phyloP scores from a whole-genome alignment of 2,113 vertebrate species.

The Nibea coibor region DNA sequence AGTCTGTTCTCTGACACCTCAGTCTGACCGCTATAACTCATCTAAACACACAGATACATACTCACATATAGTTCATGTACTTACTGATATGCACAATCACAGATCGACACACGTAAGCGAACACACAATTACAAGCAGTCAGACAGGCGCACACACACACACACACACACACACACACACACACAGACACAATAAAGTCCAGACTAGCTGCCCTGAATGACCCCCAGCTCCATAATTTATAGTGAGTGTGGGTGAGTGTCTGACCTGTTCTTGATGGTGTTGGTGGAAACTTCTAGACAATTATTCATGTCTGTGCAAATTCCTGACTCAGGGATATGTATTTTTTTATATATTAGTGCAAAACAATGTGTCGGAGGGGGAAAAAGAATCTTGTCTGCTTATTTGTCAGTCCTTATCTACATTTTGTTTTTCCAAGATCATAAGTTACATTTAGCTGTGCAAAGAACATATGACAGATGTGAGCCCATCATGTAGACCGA shows the following conservation, averaged over 20 bases:
- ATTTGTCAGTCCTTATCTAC: conserved; percentile 33
- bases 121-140: not conserved
- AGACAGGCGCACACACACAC: not conserved
- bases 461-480: not conserved
- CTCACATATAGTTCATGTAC: conserved; percentile 6
- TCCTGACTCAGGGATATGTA: conserved; percentile 48
- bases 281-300: conserved; percentile 57
- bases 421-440: conserved; percentile 17
- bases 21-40: conserved; percentile 59
- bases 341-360: conserved; percentile 27
- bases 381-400: not conserved
- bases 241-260: conserved; percentile 39
- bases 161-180: conserved; percentile 5
- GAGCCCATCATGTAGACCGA: not conserved
- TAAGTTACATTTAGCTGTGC: not conserved
- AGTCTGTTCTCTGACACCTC: conserved; percentile 69
- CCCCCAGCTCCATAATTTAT: conserved; percentile 60
- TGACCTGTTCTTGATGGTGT: conserved; percentile 63
- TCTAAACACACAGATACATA: conserved; percentile 23
- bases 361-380: conserved; percentile 9
- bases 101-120: not conserved
- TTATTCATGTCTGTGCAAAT: conserved; percentile 57
- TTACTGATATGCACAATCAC: conserved; percentile 9
- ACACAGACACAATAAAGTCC: conserved; percentile 34
- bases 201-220: conserved; percentile 47